These are phyloP conservation scores for Natrix natrix DNA, from an alignment of 2,797 vertebrate genomes.

Conservation along the genomic window DNA sequence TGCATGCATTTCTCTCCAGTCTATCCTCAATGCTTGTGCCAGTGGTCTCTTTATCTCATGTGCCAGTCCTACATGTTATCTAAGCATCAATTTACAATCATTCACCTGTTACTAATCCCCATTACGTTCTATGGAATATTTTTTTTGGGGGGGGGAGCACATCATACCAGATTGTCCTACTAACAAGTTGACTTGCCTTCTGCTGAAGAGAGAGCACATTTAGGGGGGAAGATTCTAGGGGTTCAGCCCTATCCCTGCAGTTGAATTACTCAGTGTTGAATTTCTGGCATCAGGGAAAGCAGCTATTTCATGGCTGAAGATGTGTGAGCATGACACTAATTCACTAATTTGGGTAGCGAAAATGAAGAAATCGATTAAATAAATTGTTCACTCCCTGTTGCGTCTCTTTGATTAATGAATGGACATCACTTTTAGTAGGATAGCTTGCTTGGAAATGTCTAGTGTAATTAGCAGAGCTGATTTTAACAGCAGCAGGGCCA, in stretches of 20 bases:
- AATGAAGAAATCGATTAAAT: neutral
- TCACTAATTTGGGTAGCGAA: neutral
- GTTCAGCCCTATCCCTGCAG: neutral
- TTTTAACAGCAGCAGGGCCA: neutral
- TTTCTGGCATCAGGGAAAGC: neutral
- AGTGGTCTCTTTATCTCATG: neutral
- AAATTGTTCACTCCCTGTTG: neutral
- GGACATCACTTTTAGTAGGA: neutral
- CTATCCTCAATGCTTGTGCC: neutral
- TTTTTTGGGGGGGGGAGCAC: too few relatives aligned
- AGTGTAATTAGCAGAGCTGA: conserved; percentile 11
- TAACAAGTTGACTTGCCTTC: neutral
- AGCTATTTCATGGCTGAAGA: neutral
- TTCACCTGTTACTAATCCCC: neutral
- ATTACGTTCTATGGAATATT: neutral
- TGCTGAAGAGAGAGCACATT: neutral
- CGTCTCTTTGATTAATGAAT: neutral
- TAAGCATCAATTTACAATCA: neutral
- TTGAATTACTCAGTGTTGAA: neutral
- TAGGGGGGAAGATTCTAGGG: neutral
- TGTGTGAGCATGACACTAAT: neutral
- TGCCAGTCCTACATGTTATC: neutral
- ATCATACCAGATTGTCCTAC: neutral
- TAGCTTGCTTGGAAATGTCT: conserved; percentile 16
- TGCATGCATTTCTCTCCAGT: neutral